Conservation (phyloP, 53 echinoderm and acorn worm genomes). For the Echinarachnius parma region DNA sequence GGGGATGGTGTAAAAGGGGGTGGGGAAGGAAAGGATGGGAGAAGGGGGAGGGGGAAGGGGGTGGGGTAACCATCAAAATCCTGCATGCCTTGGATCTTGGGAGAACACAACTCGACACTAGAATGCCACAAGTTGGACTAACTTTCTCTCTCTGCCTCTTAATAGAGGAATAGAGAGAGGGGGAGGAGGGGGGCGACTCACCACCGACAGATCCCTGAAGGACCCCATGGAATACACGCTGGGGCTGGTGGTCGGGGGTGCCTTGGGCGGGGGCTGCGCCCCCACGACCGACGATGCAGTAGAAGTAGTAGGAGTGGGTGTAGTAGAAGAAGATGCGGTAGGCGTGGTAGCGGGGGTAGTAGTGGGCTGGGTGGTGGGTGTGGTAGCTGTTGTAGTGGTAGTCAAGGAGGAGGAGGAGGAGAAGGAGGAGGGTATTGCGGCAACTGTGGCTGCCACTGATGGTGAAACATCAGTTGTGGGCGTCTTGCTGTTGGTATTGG, state of each 20-base stretch:
- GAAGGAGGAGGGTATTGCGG: neutral
- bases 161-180: neutral
- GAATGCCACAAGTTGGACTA: no score
- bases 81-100: no score
- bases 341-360: conserved; percentile 50
- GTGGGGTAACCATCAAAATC: no score
- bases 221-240: conserved; percentile 59
- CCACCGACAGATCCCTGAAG: conserved; percentile 46
- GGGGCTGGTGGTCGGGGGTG: conserved; percentile 41
- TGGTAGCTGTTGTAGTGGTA: conserved; percentile 28
- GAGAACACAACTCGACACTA: no score
- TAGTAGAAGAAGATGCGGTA: conserved; percentile 35
- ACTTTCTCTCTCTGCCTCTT: no score
- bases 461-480: conserved; percentile 35
- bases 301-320: conserved; percentile 27
- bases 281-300: conserved; percentile 9
- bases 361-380: conserved; percentile 41
- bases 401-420: neutral
- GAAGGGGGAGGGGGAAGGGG: neutral
- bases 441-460: conserved; percentile 10
- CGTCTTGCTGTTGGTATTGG: conserved; percentile 31
- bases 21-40: neutral
- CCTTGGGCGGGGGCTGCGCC: conserved; percentile 6
- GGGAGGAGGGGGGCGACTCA: conserved; percentile 16
- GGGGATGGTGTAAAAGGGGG: neutral